Evolutionary conservation across 2,113 vertebrate species (phyloP).

Genomic region (Gallinago jamesoni): DNA sequence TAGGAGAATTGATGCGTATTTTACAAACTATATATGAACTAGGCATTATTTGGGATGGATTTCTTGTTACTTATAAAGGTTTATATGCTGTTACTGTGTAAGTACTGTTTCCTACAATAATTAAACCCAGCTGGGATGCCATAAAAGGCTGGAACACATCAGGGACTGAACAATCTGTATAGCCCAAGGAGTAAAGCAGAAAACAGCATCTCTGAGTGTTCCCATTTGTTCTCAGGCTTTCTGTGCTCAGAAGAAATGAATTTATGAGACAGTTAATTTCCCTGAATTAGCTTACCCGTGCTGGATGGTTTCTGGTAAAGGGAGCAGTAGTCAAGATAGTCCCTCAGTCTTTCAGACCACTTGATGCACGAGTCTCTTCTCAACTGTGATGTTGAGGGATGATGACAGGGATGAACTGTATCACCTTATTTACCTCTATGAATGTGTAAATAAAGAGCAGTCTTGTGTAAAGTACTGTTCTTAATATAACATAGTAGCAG

Average conservation of each 20-base stretch:
- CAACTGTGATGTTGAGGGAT: not conserved
- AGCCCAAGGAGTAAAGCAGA: not conserved
- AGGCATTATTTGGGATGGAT: not conserved
- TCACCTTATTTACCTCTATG: not conserved
- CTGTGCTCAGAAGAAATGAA: not conserved
- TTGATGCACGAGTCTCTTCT: not conserved
- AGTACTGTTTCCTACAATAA: not conserved
- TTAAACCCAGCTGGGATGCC: not conserved
- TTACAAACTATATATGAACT: not conserved
- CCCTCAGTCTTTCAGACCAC: not conserved
- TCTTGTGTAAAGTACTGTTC: not conserved
- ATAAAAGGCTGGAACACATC: not conserved
- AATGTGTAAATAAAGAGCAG: not conserved
- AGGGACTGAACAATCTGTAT: not conserved
- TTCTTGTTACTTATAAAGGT: not conserved
- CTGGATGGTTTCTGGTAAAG: not conserved
- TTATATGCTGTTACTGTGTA: not conserved
- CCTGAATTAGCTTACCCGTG: not conserved
- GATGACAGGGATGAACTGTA: not conserved
- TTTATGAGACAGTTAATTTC: not conserved
- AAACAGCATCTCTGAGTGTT: not conserved
- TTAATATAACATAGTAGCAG: not conserved
- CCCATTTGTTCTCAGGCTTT: not conserved
- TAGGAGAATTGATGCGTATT: not conserved
- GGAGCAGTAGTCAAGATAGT: not conserved